Conservation (phyloP, 2,888 invertebrate genomes). For the Caenorhabditis sp. region DNA sequence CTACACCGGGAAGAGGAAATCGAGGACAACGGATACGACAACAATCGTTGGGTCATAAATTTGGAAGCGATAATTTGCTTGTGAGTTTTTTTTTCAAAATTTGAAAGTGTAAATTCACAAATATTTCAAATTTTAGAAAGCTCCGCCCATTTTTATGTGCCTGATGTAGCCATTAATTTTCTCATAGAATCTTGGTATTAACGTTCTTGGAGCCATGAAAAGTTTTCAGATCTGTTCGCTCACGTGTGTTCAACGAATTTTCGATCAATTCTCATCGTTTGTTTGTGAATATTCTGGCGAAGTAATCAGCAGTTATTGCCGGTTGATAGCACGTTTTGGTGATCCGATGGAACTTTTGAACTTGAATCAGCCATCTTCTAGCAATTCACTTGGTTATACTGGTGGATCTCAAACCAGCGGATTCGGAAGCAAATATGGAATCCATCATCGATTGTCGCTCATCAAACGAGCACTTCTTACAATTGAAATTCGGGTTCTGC, state of each 20-base stretch:
- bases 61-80: constrained; percentile 51
- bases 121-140: background rate
- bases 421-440: constrained; percentile 25
- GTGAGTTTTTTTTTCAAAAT: constrained; percentile 22
- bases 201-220: background rate
- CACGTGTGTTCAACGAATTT: constrained; percentile 61
- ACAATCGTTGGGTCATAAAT: constrained; percentile 44
- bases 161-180: too few relatives aligned
- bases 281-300: constrained; percentile 43
- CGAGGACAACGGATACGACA: constrained; percentile 51
- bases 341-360: constrained; percentile 26
- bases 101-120: background rate
- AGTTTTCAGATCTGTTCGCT: constrained; percentile 60
- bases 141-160: background rate
- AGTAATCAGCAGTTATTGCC: constrained; percentile 35
- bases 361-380: constrained; percentile 30
- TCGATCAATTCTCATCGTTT: constrained; percentile 57
- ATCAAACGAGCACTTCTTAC: constrained; percentile 47
- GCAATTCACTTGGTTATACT: constrained; percentile 7
- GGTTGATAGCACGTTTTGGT: constrained; percentile 31
- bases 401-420: constrained; percentile 33
- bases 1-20: constrained; percentile 9
- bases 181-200: too few relatives aligned
- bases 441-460: constrained; percentile 35
- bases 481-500: constrained; percentile 48